phyloP scores from a whole-genome alignment of 2,888 invertebrate genomes.

The Campopleginae sp. region DNA sequence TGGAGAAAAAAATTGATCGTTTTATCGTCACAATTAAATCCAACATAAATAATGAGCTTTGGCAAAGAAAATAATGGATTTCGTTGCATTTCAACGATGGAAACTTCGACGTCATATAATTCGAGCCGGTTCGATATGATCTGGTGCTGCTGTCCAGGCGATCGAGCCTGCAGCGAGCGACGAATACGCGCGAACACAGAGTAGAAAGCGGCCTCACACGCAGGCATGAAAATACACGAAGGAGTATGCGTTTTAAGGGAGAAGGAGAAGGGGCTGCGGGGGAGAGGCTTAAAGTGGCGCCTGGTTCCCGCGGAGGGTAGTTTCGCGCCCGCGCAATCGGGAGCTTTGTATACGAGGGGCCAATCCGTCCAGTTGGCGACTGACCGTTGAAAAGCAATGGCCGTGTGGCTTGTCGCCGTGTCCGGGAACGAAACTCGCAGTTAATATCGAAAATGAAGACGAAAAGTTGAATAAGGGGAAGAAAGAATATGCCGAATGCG shows the following conservation, averaged over 20 bases:
- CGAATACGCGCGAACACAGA: background rate
- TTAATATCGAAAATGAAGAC: background rate
- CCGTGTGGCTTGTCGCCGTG: constrained; percentile 34
- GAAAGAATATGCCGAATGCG: background rate
- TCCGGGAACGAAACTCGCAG: background rate
- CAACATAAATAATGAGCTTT: too few relatives aligned
- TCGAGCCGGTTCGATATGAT: constrained; percentile 50
- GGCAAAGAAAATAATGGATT: too few relatives aligned
- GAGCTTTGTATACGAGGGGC: constrained; percentile 25
- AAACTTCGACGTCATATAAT: too few relatives aligned
- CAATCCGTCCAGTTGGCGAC: constrained; percentile 65
- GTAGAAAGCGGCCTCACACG: background rate
- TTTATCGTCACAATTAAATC: too few relatives aligned
- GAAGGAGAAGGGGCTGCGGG: background rate
- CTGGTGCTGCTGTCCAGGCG: constrained; percentile 24
- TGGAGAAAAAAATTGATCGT: too few relatives aligned
- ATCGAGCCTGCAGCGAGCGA: background rate
- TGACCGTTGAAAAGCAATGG: constrained; percentile 64
- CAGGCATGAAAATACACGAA: background rate
- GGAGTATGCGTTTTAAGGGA: background rate
- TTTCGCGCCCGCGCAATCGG: constrained; percentile 65
- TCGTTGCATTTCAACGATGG: too few relatives aligned
- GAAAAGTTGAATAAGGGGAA: background rate
- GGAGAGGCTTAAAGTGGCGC: constrained; percentile 51
- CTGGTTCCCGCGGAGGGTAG: constrained; percentile 53